phyloP scores from a whole-genome alignment of 2,797 vertebrate species.

The Adelosebastes latens region DNA sequence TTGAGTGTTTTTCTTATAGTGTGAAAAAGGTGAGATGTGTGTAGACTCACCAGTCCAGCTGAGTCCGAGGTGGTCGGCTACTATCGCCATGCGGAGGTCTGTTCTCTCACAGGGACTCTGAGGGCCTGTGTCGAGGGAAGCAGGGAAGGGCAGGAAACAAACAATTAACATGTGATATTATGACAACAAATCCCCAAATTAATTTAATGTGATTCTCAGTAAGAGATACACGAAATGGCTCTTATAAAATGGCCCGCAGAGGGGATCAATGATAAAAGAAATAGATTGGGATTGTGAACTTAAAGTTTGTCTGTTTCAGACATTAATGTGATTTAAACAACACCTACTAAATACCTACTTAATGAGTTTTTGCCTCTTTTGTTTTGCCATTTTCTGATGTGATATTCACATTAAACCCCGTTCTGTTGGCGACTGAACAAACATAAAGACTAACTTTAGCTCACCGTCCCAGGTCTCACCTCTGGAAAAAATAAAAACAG shows the following conservation, averaged over 20 bases:
- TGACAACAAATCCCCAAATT: constrained; percentile 6
- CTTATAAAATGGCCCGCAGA: constrained; percentile 5
- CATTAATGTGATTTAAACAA: neutral
- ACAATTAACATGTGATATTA: constrained; percentile 25
- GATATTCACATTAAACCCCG: constrained; percentile 8
- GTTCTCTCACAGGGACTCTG: constrained; percentile 99
- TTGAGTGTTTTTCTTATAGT: neutral
- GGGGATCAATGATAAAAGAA: constrained; percentile 2
- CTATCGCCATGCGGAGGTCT: constrained; percentile 99
- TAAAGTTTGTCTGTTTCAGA: constrained; percentile 51
- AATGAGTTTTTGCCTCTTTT: neutral
- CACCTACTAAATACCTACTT: neutral
- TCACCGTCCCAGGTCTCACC: constrained; percentile 59
- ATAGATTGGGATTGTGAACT: constrained; percentile 63
- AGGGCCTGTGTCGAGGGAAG: constrained; percentile 87
- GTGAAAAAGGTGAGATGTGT: neutral
- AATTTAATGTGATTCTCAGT: constrained; percentile 2
- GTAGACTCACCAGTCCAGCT: constrained; percentile 96
- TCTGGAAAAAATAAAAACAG: neutral
- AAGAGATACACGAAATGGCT: constrained; percentile 15
- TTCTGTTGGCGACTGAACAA: neutral
- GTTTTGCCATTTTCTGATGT: neutral
- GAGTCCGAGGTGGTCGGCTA: constrained; percentile 98
- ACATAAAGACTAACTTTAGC: constrained; percentile 58
- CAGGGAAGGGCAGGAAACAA: constrained; percentile 35